Percentiles rank a stretch among this genome's conserved stretches.
phyloP scores from a whole-genome alignment of 2,113 vertebrate species.

The Petrocephalus microphthalmus region DNA sequence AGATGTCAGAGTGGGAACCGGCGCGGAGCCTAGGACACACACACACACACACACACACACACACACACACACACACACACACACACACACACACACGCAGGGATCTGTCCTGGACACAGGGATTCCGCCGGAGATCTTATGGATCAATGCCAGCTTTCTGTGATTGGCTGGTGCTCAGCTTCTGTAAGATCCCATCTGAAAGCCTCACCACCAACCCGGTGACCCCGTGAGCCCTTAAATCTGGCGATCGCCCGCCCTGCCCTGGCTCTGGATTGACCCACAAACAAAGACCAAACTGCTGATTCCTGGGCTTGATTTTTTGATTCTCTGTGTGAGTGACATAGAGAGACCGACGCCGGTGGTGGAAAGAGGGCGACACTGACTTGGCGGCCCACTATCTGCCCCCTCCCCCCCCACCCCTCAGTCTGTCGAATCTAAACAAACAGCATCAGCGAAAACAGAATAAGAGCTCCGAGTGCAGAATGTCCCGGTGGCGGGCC shows the following conservation, averaged over 20 bases:
- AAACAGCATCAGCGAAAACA: background rate
- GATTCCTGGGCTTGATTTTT: background rate
- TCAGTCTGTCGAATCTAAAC: background rate
- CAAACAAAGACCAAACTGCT: background rate
- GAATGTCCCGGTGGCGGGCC: background rate
- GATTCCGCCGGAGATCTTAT: background rate
- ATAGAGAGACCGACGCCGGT: background rate
- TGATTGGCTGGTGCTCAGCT: background rate
- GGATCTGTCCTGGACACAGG: background rate
- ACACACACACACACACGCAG: background rate
- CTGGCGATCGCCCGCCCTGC: background rate
- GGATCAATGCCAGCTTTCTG: background rate
- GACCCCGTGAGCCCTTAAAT: background rate
- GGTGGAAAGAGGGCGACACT: background rate
- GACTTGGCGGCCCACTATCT: background rate
- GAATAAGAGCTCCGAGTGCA: background rate
- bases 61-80: background rate
- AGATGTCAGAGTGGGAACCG: slow-evolving; percentile 16
- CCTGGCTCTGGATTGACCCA: background rate
- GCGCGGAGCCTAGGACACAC: background rate
- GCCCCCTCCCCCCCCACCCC: background rate
- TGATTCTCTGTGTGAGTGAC: background rate
- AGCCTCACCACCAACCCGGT: background rate
- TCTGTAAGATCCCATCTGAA: background rate
- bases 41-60: background rate